Evolutionary conservation across 1,140 invertebrate species (phyloP).

Genomic region (Scaptomyza hsui): DNA sequence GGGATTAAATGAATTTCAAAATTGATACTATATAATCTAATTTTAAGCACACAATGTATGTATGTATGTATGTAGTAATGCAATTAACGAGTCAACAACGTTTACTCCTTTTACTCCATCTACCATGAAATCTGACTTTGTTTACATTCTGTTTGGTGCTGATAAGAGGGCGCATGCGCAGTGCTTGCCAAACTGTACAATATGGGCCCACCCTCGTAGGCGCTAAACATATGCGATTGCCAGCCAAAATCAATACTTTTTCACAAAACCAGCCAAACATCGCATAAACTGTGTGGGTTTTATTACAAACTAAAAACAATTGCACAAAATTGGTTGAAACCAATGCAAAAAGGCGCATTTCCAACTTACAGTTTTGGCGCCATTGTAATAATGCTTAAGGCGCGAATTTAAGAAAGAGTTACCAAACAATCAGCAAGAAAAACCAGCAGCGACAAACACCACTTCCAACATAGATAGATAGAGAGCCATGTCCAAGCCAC

Average conservation of each 20-base stretch:
- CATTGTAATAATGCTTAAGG: background rate
- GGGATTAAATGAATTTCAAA: slow-evolving; percentile 90
- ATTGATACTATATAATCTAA: slow-evolving; percentile 10
- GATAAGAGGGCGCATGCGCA: slow-evolving; percentile 74
- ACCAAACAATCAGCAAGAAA: background rate
- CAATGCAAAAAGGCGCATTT: background rate
- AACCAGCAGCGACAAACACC: slow-evolving; percentile 8
- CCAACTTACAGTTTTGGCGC: slow-evolving; percentile 19
- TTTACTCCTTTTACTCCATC: slow-evolving; percentile 3
- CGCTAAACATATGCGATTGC: slow-evolving; percentile 69
- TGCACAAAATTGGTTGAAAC: background rate
- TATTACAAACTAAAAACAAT: slow-evolving; percentile 5
- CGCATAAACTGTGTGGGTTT: slow-evolving; percentile 38
- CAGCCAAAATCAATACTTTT: slow-evolving; percentile 74
- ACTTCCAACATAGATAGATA: slow-evolving; percentile 19
- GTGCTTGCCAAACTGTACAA: slow-evolving; percentile 47
- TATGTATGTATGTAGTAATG: slow-evolving; percentile 14
- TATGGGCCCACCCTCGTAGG: slow-evolving; percentile 39
- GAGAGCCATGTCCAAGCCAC: slow-evolving; percentile 74
- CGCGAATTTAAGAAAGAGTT: background rate
- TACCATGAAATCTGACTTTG: slow-evolving; percentile 26
- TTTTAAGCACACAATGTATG: slow-evolving; percentile 39
- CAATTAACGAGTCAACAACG: slow-evolving; percentile 31
- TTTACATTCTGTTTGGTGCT: slow-evolving; percentile 46
- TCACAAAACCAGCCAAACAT: slow-evolving; percentile 33